Base-by-base conservation (phyloP, 1,140 invertebrate species). In the Lasioglossum albipes region DNA sequence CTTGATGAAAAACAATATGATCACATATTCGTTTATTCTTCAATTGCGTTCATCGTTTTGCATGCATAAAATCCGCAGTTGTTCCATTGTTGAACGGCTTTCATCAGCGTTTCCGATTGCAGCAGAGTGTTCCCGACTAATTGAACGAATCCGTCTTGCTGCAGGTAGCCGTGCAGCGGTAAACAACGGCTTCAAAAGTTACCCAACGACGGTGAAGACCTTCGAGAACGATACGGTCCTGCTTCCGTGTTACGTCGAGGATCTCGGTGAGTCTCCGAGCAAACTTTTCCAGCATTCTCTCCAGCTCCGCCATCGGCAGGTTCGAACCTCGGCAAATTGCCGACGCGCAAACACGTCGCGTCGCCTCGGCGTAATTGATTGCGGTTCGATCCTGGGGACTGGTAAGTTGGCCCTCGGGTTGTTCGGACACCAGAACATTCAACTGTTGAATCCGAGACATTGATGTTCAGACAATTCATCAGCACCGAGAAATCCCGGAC, bases 151-250 rank as follows among this genome's bases (percentile, higher is more conserved):
- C 52, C 9, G 52, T 52, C 45, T 45, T 71, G 18, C 79, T 84
- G 13, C 73, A 87, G 85, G 70, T 16, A 41, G 18, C 45, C 45
- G 73, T 0, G 78, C 77, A 4, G 31, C 74, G 20, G 45, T 54
- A 22, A 86, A 71, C 49, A 62, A 45, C 42, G 57, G 65, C 31
- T 81, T 84, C 9, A 72, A 57, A 59, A 85, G 80, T 13, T 62
- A 86, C 10, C 95, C 96, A 1, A 96, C 96, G 2, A 96, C 95
- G n/a, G 95, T 97, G 13, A 96, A 96, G 90, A 95, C 95, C 9
- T 95, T 94, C 72, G 95, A 96, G 90, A 96, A 96, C 89, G 95
- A 96, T 75, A 96, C 95, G 0, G 96, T 97, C 2, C 84, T 96
- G 36, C 88, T 97, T 71, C 96, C 97, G 0, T 97, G 96, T 90